Conservation (phyloP, 2,113 vertebrate species). For the Cygnus atratus region DNA sequence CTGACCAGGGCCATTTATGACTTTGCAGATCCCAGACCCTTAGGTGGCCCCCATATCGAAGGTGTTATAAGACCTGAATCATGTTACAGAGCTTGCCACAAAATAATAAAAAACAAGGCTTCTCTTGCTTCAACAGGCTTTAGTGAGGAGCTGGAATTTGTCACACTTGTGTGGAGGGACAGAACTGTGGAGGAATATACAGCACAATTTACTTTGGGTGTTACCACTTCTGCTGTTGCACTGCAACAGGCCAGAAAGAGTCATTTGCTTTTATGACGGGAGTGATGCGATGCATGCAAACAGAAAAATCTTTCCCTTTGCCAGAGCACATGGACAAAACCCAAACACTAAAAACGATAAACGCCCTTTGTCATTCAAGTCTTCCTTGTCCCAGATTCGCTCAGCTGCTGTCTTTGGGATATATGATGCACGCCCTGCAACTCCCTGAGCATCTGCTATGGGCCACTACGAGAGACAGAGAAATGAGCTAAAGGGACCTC, state of each 20-base stretch:
- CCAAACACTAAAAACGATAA: neutral
- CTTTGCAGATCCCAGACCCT: too few species aligned
- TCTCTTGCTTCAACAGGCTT: neutral
- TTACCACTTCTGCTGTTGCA: neutral
- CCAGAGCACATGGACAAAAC: neutral
- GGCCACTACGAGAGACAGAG: neutral
- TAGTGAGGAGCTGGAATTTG: neutral
- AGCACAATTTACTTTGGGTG: neutral
- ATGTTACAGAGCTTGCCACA: neutral
- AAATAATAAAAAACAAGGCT: neutral
- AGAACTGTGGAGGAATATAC: neutral
- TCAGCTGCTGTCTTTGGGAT: constrained; percentile 31
- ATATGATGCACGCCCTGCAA: constrained; percentile 11
- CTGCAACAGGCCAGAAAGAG: neutral
- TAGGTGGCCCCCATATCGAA: neutral
- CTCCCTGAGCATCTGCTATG: constrained; percentile 46
- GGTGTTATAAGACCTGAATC: neutral
- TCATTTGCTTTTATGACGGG: neutral
- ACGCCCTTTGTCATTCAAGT: neutral
- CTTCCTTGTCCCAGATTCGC: constrained; percentile 24
- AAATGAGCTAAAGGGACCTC: neutral
- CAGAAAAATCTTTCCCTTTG: neutral
- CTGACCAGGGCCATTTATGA: neutral
- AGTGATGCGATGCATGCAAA: neutral
- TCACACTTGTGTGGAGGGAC: neutral